Conservation (phyloP, 1,140 invertebrate species). For the Subanguina moxae region DNA sequence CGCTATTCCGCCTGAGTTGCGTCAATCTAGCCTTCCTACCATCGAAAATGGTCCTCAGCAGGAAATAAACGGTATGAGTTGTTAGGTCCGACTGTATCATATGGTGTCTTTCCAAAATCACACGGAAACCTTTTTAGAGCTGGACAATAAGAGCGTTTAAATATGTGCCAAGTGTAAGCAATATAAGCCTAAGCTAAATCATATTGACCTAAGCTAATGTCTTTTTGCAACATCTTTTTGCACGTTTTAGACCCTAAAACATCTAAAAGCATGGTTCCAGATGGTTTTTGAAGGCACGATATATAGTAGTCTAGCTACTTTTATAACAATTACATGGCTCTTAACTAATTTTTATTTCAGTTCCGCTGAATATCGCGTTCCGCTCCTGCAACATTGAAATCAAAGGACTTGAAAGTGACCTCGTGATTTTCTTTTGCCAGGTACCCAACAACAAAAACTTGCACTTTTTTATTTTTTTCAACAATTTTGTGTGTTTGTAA, state of each 20-base stretch:
- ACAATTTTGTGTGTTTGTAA: constrained; percentile 9
- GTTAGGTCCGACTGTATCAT: neutral
- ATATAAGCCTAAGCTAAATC: too few relatives aligned
- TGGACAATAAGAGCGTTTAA: too few relatives aligned
- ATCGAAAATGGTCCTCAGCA: neutral
- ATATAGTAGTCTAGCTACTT: too few relatives aligned
- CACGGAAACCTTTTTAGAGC: too few relatives aligned
- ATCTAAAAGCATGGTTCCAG: too few relatives aligned
- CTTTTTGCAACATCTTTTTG: too few relatives aligned
- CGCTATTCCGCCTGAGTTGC: constrained; percentile 11
- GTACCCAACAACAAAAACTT: constrained; percentile 10
- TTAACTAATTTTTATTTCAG: constrained; percentile 3
- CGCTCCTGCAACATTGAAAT: constrained; percentile 12
- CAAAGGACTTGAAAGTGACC: constrained; percentile 11
- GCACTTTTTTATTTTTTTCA: neutral
- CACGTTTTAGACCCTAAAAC: too few relatives aligned
- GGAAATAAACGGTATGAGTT: neutral
- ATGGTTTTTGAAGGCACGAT: too few relatives aligned
- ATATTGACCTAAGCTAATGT: too few relatives aligned
- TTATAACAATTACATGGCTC: too few relatives aligned
- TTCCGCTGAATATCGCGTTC: constrained; percentile 21
- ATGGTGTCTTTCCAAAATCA: too few relatives aligned
- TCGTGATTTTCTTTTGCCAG: constrained; percentile 14
- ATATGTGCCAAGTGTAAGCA: too few relatives aligned
- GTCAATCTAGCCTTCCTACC: constrained; percentile 1